phyloP scores from a whole-genome alignment of 2,113 vertebrate genomes.

The Sminthopsis crassicaudata region DNA sequence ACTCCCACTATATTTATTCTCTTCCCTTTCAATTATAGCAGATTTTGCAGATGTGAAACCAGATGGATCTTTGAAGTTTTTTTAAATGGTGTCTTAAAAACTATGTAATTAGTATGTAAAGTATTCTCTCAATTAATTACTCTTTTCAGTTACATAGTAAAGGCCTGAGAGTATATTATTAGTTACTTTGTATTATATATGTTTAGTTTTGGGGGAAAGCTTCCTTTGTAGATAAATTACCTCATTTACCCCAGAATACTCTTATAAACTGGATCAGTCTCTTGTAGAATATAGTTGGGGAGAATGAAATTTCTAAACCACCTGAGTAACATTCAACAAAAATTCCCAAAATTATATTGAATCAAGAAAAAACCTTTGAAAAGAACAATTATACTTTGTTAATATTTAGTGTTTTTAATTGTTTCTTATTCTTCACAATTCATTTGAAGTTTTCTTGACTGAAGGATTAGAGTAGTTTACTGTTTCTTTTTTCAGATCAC shows the following conservation, averaged over 20 bases:
- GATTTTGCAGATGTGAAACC: slow-evolving; percentile 67
- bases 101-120: slow-evolving; percentile 68
- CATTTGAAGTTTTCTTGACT: not conserved
- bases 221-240: slow-evolving; percentile 34
- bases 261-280: slow-evolving; percentile 21
- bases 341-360: not conserved
- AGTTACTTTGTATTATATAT: slow-evolving; percentile 26
- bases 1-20: slow-evolving; percentile 54
- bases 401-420: not conserved
- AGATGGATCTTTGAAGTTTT: slow-evolving; percentile 50
- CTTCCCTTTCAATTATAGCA: slow-evolving; percentile 61
- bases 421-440: not conserved
- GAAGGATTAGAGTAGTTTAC: not conserved
- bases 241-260: not conserved
- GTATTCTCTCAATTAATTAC: slow-evolving; percentile 65
- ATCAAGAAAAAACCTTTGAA: not conserved
- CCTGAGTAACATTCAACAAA: not conserved
- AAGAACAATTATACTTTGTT: not conserved
- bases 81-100: slow-evolving; percentile 60
- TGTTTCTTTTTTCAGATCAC: not conserved
- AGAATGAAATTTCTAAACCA: not conserved
- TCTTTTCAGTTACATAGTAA: slow-evolving; percentile 54
- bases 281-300: not conserved
- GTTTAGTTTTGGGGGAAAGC: not conserved
- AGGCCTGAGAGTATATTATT: slow-evolving; percentile 39